A percentile compares a stretch with the other conserved stretches of the same genome.
phyloP scores from a whole-genome alignment of 2,888 invertebrate genomes.

The Leptinotarsa juncta region DNA sequence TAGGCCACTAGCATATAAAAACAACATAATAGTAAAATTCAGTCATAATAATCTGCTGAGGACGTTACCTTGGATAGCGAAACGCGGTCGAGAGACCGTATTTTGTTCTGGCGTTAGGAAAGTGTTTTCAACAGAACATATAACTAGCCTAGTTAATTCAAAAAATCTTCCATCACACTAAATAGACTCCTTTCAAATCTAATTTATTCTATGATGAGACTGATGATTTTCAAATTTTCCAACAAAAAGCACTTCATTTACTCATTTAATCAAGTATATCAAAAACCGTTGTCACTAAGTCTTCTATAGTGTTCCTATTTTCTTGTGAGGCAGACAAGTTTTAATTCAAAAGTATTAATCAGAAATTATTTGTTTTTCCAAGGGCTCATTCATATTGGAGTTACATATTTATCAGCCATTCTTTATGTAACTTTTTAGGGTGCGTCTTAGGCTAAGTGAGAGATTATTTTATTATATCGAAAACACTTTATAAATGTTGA shows the following conservation, averaged over 20 bases:
- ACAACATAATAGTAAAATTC: no score
- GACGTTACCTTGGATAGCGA: no score
- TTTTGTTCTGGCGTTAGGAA: no score
- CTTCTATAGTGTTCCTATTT: background rate
- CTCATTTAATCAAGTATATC: background rate
- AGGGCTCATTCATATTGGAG: constrained; percentile 3
- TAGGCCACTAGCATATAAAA: no score
- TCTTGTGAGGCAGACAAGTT: background rate
- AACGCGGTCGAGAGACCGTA: no score
- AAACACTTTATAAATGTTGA: constrained; percentile 18
- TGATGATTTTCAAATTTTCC: constrained; percentile 8
- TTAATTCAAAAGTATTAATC: background rate
- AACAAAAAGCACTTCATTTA: background rate
- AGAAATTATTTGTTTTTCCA: background rate
- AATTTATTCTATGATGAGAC: background rate
- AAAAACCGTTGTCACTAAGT: background rate
- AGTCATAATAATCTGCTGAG: no score
- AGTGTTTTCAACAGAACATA: no score
- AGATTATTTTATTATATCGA: constrained; percentile 27
- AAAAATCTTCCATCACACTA: constrained; percentile 4
- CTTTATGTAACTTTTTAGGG: constrained; percentile 25
- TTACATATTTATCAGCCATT: constrained; percentile 31
- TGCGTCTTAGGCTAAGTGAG: constrained; percentile 23
- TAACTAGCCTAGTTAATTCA: background rate
- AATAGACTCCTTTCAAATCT: background rate